Evolutionary conservation across 2,113 vertebrate species (phyloP).

Genomic region (Stomatorhinus ivindoensis): DNA sequence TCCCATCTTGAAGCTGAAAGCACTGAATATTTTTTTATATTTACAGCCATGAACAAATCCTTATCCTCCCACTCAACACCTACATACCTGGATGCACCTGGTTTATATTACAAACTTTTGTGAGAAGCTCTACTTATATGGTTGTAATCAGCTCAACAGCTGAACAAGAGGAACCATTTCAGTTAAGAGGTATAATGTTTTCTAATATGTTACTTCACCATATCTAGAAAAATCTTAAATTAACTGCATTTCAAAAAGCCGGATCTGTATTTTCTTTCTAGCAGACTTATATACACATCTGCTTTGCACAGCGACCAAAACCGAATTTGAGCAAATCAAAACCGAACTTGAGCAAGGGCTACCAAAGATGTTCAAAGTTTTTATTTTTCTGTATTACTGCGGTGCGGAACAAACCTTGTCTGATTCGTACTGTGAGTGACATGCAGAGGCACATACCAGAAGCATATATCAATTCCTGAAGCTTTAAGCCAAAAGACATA

Average conservation of each 20-base stretch:
- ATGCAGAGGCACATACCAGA: not conserved
- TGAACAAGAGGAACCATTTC: not conserved
- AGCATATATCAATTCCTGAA: not conserved
- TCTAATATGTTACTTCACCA: not conserved
- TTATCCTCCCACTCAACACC: not conserved
- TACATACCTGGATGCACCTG: not conserved
- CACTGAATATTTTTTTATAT: not conserved
- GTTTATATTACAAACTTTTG: not conserved
- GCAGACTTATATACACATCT: not conserved
- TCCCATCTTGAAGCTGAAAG: not conserved
- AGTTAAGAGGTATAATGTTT: not conserved
- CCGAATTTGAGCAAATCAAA: not conserved
- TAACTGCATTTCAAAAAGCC: not conserved
- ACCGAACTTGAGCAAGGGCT: not conserved
- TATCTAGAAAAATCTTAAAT: not conserved
- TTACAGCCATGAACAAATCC: not conserved
- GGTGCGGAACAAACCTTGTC: not conserved
- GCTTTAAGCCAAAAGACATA: not conserved
- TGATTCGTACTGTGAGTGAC: not conserved
- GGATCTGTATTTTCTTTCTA: not conserved
- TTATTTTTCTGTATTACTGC: not conserved
- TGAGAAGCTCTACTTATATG: not conserved
- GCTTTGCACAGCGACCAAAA: not conserved
- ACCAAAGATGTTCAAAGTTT: not conserved
- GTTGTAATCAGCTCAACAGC: not conserved